These are phyloP conservation scores for Galerucella nymphaeae DNA, from an alignment of 2,888 invertebrate species.

Conservation along the genomic window DNA sequence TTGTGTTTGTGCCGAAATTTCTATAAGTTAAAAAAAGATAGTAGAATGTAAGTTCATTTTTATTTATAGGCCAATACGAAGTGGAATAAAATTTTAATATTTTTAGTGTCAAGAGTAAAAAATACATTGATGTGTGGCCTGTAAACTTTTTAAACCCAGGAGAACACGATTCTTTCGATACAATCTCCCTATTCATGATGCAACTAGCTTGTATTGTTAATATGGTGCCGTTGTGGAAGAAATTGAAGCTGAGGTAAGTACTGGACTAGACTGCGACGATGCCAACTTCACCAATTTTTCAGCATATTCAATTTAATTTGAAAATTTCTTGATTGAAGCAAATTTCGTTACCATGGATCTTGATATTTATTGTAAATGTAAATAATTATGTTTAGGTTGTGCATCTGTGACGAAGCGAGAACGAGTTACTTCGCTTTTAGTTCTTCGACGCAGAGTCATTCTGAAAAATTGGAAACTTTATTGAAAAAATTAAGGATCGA, in stretches of 20 bases:
- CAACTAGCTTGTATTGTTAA: constrained; percentile 96
- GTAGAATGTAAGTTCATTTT: constrained; percentile 70
- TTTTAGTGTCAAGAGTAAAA: constrained; percentile 71
- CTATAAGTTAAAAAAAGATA: constrained; percentile 80
- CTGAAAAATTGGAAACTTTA: constrained; percentile 72
- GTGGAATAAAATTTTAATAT: neutral
- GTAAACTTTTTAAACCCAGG: constrained; percentile 88
- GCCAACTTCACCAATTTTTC: too few species aligned
- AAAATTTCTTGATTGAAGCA: too few species aligned
- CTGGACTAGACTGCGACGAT: too few species aligned
- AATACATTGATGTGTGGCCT: constrained; percentile 98
- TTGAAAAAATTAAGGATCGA: constrained; percentile 88
- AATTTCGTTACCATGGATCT: too few species aligned
- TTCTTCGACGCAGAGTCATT: constrained; percentile 51
- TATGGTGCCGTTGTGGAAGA: constrained; percentile 91
- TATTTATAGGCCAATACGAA: neutral
- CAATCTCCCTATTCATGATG: constrained; percentile 93
- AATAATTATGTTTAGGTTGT: constrained; percentile 70
- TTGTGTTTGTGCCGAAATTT: constrained; percentile 94
- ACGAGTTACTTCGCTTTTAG: constrained; percentile 58
- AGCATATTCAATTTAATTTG: too few species aligned
- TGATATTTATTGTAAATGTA: too few species aligned
- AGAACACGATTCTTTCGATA: constrained; percentile 85
- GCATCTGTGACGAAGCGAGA: constrained; percentile 75
- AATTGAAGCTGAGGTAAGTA: constrained; percentile 71